These are phyloP conservation scores for Micronycteris hirsuta DNA, from an alignment of 2,113 vertebrate species.

Conservation along the genomic window DNA sequence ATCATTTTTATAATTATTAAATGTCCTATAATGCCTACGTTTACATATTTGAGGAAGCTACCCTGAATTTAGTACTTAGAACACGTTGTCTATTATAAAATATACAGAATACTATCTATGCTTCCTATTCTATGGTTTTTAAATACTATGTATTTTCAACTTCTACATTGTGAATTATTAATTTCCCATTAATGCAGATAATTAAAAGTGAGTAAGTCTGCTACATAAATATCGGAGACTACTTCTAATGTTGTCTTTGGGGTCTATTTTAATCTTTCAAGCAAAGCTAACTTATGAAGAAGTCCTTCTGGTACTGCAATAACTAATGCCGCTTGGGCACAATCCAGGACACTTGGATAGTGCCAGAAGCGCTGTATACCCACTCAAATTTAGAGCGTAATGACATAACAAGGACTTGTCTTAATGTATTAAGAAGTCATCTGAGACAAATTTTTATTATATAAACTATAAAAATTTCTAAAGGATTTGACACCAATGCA, in stretches of 20 bases:
- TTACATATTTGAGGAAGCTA: neutral
- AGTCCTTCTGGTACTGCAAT: neutral
- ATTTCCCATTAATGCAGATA: slow-evolving; percentile 1
- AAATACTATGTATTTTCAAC: neutral
- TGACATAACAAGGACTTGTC: neutral
- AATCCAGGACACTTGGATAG: neutral
- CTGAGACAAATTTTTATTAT: neutral
- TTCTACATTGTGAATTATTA: neutral
- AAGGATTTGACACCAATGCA: neutral
- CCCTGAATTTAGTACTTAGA: neutral
- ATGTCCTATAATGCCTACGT: neutral
- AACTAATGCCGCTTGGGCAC: neutral
- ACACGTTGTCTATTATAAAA: neutral
- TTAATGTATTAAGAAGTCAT: neutral
- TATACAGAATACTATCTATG: neutral
- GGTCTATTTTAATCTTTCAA: neutral
- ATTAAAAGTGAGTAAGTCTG: neutral
- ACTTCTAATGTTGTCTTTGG: neutral
- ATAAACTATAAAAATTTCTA: neutral
- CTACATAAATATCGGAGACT: neutral
- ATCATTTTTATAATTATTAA: neutral
- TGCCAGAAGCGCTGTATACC: neutral
- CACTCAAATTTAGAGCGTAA: slow-evolving; percentile 19
- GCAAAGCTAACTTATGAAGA: neutral
- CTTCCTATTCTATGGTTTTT: neutral